These are phyloP conservation scores for Campylomormyrus numenius DNA, from an alignment of 2,113 vertebrate genomes.

Conservation along the genomic window DNA sequence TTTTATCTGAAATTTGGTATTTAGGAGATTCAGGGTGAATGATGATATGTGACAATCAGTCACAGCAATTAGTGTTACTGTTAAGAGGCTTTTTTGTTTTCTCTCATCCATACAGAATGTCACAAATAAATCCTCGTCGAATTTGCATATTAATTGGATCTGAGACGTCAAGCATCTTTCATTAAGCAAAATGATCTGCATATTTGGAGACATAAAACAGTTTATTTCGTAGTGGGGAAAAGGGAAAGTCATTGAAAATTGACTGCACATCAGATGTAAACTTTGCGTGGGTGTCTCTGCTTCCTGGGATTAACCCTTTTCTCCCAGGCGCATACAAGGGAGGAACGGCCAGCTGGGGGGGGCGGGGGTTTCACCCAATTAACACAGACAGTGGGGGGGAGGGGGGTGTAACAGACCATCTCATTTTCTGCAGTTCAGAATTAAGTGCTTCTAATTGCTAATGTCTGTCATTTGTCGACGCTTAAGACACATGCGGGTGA, in stretches of 20 bases:
- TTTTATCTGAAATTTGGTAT: constrained; percentile 73
- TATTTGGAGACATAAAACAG: constrained; percentile 99
- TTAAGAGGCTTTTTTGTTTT: constrained; percentile 99
- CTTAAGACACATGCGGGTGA: neutral
- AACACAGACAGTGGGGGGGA: neutral
- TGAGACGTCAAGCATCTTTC: constrained; percentile 99
- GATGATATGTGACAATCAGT: constrained; percentile 99
- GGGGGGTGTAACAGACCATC: constrained; percentile 37
- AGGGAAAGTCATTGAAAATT: constrained; percentile 83
- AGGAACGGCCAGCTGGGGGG: constrained; percentile 49
- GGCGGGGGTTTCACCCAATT: neutral
- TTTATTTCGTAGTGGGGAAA: constrained; percentile 99
- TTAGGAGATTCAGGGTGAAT: constrained; percentile 96
- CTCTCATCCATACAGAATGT: constrained; percentile 99
- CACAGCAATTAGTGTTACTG: constrained; percentile 99
- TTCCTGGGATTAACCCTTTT: constrained; percentile 51
- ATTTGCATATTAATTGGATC: constrained; percentile 99
- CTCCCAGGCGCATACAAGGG: constrained; percentile 43
- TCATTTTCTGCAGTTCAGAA: constrained; percentile 43
- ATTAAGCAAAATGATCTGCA: constrained; percentile 99
- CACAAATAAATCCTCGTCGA: constrained; percentile 99
- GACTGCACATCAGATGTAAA: constrained; percentile 74
- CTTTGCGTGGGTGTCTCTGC: constrained; percentile 49
- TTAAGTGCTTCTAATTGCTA: constrained; percentile 1
- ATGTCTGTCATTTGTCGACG: neutral